Evolutionary conservation across 2,888 invertebrate genomes (phyloP), one percentile per base, ranked within the genome.

Genomic region (Gymnoscelis rufifasciata): DNA sequence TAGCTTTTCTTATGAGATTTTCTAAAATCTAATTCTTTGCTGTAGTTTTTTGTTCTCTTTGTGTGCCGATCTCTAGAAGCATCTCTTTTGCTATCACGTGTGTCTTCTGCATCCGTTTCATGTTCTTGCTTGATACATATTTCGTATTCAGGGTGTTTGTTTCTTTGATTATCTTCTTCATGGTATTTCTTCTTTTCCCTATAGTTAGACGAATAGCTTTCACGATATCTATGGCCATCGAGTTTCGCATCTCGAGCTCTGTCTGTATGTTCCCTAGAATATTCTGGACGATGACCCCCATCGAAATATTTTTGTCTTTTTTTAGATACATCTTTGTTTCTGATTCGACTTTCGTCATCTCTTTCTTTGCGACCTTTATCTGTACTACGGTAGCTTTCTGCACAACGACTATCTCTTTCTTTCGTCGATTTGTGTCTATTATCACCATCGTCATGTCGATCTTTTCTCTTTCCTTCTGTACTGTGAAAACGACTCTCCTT

Each of bases 101-200:
- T 15, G 10, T 14, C 38, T 10, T 15, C 19, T 38, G 33, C 38
- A 0, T 38, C 33, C 12, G 38, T 42, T 30, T 1, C 10, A 35
- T 37, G 35, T 7, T 50, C 49, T 23, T 36, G 37, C 10, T 41
- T 48, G 41, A 41, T 33, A 7, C 11, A 13, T 30, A 30, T 14
- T 1, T 33, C 38, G 37, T 12, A 13, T 11, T 24, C 19, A 23
- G 26, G 5, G 26, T 30, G 1, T 23, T 1, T 8, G 15, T 7
- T 37, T 10, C 26, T 8, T n/a, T 27, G 7, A 10, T 19, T 28
- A 19, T 10, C 7, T 19, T 26, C 7, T 27, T 40, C 37, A 39
- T 36, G 30, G 31, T 31, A 7, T 28, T 37, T 40, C 23, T 14
- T 31, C 7, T 11, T 39, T 7, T 14, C 36, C 5, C 19, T 19